Evolutionary conservation across 2,888 invertebrate species (phyloP).

Genomic region (Panzeria rudis): DNA sequence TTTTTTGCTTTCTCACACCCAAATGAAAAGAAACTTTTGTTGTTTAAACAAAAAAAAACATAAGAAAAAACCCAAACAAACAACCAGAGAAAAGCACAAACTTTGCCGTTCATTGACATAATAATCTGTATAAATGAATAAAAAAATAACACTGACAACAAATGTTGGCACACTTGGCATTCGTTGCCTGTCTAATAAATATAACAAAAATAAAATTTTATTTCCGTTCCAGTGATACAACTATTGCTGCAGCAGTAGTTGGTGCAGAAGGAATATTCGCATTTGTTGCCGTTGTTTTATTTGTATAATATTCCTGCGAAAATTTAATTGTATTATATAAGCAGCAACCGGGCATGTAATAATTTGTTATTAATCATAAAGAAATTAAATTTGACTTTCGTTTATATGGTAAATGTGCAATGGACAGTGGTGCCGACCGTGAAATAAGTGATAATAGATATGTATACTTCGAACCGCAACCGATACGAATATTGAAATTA

Average conservation of each 20-base stretch:
- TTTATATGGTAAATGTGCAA: background rate
- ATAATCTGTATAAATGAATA: constrained; percentile 67
- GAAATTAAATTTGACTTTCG: constrained; percentile 8
- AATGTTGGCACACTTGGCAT: constrained; percentile 69
- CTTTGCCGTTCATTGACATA: constrained; percentile 74
- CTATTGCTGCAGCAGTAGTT: background rate
- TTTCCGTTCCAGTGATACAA: constrained; percentile 49
- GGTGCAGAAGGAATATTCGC: background rate
- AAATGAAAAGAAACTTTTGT: constrained; percentile 59
- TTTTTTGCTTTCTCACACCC: constrained; percentile 37
- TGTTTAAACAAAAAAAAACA: constrained; percentile 46
- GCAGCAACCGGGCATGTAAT: background rate
- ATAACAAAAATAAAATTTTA: constrained; percentile 43
- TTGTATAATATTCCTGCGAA: constrained; percentile 29
- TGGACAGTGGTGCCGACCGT: background rate
- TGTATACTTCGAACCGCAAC: too few species aligned
- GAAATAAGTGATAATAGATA: too few species aligned
- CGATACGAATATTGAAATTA: too few species aligned
- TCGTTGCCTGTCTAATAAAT: constrained; percentile 49
- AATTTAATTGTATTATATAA: constrained; percentile 20
- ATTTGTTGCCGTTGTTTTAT: constrained; percentile 24
- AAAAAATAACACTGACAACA: constrained; percentile 41
- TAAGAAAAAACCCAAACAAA: constrained; percentile 37
- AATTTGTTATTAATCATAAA: constrained; percentile 20
- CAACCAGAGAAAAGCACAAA: constrained; percentile 50